Conservation (phyloP, 2,113 vertebrate species). For the Xyrauchen texanus region DNA sequence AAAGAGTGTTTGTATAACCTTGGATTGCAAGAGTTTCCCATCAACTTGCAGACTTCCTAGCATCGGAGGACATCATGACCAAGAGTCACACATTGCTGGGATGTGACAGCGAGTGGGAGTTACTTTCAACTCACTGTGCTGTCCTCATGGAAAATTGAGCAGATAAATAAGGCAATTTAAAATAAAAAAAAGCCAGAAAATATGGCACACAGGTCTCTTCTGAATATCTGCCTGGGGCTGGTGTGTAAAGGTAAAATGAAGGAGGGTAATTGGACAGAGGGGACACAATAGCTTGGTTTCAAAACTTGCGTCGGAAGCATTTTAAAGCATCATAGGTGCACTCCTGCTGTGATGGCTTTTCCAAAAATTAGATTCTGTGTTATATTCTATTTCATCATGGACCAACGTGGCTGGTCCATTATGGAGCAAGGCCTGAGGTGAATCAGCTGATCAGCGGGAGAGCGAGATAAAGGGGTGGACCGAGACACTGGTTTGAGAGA, state of each 20-base stretch:
- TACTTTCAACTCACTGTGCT: constrained; percentile 13
- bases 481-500: too few species aligned
- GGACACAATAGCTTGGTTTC: neutral
- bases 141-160: constrained; percentile 22
- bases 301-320: neutral
- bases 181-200: constrained; percentile 44
- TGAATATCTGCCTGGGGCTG: neutral
- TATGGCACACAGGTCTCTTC: neutral
- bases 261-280: constrained; percentile 5
- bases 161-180: constrained; percentile 26
- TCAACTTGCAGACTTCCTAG: constrained; percentile 61
- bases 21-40: constrained; percentile 66
- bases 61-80: constrained; percentile 40
- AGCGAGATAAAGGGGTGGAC: too few species aligned
- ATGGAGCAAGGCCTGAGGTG: too few species aligned
- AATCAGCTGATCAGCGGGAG: too few species aligned
- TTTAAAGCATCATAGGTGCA: neutral
- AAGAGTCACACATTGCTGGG: constrained; percentile 60
- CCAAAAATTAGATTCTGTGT: too few species aligned
- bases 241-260: neutral
- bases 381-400: too few species aligned
- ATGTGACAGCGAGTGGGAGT: constrained; percentile 34
- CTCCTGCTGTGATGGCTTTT: too few species aligned
- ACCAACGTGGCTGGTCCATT: too few species aligned
- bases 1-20: constrained; percentile 69